Evolutionary conservation across 2,113 vertebrate genomes (phyloP), one percentile per base, ranked within the genome.

Genomic region (Brachirus orientalis): DNA sequence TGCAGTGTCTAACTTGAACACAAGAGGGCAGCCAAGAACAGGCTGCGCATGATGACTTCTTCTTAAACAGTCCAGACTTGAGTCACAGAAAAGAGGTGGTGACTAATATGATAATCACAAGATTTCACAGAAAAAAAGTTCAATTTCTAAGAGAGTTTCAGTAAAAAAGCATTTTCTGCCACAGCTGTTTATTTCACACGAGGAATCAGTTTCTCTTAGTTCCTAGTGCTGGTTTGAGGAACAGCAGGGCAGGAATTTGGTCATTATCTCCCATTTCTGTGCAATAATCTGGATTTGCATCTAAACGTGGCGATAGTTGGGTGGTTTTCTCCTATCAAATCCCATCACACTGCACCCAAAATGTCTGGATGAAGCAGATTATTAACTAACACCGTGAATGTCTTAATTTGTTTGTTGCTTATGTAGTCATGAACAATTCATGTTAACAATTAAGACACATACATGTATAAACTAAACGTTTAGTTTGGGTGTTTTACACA

Each of bases 11-110:
- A 1, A 13, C 19, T 10, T 13, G 17, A 62, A 44, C 92, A 91
- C 88, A 69, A 52, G 91, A 86, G 83, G 84, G 87, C 83, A 59
- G 28, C 43, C 36, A 53, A 63, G 35, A 62, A 45, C 65, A 84
- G 33, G 16, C 44, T 20, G 8, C 56, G 14, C 17, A 33, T 57
- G 51, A n/a, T n/a, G 10, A 28, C 38, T 58, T 50, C 79, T 72
- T 41, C 4, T 47, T 56, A 68, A 6, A n/a, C 3, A 5, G 35
- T 38, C 13, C 8, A 28, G 20, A 18, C 37, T n/a, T 48, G 63
- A 59, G 37, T 59, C 47, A 57, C 5, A 58, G n/a, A 58, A 22
- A 18, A 2, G 28, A 63, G 47, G 40, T 38, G 19, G 0, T 63
- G 43, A 48, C 33, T 63, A 10, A 50, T 40, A 14, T 55, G 59